Percentiles rank a stretch among this genome's conserved stretches.
Evolutionary conservation across 2,888 invertebrate genomes (phyloP).

Genomic region (Hoplodrina blanda): DNA sequence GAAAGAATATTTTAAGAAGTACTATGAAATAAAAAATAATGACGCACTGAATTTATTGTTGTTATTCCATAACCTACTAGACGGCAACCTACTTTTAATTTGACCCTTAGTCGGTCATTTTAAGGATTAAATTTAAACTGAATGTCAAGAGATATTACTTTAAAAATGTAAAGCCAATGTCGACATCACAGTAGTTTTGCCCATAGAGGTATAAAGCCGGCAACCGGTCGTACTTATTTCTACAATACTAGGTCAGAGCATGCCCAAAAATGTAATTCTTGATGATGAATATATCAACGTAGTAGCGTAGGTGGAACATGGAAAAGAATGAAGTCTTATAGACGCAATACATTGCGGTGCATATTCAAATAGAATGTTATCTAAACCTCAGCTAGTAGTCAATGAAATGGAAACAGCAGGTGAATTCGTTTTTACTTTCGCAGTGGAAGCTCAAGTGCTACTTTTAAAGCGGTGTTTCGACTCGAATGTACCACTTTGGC

Average conservation of each 20-base stretch:
- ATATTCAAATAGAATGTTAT: slow-evolving; percentile 18
- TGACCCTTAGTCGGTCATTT: slow-evolving; percentile 25
- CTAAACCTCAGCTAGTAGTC: slow-evolving; percentile 17
- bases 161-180: slow-evolving; percentile 36
- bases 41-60: neutral
- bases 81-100: slow-evolving; percentile 26
- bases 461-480: slow-evolving; percentile 57
- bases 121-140: slow-evolving; percentile 3
- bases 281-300: slow-evolving; percentile 51
- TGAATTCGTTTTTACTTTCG: slow-evolving; percentile 65
- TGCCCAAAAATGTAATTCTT: slow-evolving; percentile 56
- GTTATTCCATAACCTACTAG: slow-evolving; percentile 16
- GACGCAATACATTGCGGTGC: slow-evolving; percentile 47
- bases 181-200: slow-evolving; percentile 41
- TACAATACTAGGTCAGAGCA: slow-evolving; percentile 61
- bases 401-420: slow-evolving; percentile 52
- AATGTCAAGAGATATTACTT: slow-evolving; percentile 24
- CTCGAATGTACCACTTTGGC: slow-evolving; percentile 61
- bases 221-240: slow-evolving; percentile 61
- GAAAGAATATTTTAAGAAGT: slow-evolving; percentile 23
- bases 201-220: slow-evolving; percentile 38
- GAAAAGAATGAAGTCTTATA: slow-evolving; percentile 25
- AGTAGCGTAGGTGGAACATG: slow-evolving; percentile 41
- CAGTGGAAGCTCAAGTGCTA: slow-evolving; percentile 54
- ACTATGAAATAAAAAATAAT: neutral